Percentiles rank a stretch among this genome's conserved stretches.
These are phyloP conservation scores for Coelogynopora nodosa DNA, from an alignment of 2,888 invertebrate species.

Conservation along the genomic window DNA sequence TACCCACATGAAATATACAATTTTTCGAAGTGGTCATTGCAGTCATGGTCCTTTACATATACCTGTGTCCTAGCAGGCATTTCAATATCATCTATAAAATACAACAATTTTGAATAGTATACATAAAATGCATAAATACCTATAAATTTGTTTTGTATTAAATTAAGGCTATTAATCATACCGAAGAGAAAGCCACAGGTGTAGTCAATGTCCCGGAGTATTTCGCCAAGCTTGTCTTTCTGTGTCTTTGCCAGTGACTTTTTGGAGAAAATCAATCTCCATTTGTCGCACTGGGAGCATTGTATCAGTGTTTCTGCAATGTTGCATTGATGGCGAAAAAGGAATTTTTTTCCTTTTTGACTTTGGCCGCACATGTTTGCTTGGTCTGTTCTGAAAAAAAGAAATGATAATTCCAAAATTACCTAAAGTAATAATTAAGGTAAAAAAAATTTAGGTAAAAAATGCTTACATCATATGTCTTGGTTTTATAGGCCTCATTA, in stretches of 20 bases:
- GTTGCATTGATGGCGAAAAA: conserved; percentile 42
- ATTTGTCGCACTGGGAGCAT: conserved; percentile 41
- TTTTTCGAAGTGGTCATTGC: conserved; percentile 44
- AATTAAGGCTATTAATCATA: conserved; percentile 9
- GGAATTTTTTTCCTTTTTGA: conserved; percentile 29
- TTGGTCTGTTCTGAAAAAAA: conserved; percentile 29
- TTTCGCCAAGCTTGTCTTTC: conserved; percentile 23
- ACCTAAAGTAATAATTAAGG: neutral
- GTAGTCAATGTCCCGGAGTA: conserved; percentile 41
- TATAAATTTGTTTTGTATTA: neutral
- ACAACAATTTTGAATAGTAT: neutral
- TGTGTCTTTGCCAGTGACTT: conserved; percentile 41
- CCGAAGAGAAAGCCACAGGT: conserved; percentile 42
- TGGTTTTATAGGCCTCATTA: conserved; percentile 32
- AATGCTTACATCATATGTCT: conserved; percentile 37
- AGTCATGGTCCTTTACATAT: conserved; percentile 46
- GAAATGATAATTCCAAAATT: neutral
- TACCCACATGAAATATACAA: conserved; percentile 35
- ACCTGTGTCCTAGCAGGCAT: conserved; percentile 41
- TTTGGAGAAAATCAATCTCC: conserved; percentile 39
- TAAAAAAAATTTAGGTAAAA: neutral
- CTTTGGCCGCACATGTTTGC: conserved; percentile 38
- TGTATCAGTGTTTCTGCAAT: conserved; percentile 35
- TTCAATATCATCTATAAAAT: conserved; percentile 37
- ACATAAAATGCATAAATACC: neutral